A percentile compares a stretch with the other conserved stretches of the same genome.
phyloP scores from a whole-genome alignment of 2,113 vertebrate genomes.

The Leptobrachium leishanense region DNA sequence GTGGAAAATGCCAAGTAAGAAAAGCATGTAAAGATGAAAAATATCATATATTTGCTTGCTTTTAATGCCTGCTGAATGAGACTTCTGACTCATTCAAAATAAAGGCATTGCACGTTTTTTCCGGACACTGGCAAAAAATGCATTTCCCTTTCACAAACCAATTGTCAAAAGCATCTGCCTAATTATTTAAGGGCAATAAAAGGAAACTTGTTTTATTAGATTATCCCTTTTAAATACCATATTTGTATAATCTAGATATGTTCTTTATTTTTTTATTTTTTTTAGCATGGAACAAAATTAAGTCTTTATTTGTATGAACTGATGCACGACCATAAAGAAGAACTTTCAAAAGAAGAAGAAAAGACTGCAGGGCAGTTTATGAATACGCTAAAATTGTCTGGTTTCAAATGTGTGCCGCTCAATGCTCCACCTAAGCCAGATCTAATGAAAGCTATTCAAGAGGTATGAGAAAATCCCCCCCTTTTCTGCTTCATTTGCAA shows the following conservation, averaged over 20 bases:
- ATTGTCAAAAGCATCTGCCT: too few relatives aligned
- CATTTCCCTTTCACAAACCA: too few relatives aligned
- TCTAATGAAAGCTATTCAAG: slow-evolving; percentile 81
- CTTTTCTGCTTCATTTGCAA: not conserved
- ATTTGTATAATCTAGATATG: not conserved
- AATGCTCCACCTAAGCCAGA: slow-evolving; percentile 79
- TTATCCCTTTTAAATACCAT: too few relatives aligned
- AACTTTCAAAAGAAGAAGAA: slow-evolving; percentile 81
- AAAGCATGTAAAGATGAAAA: too few relatives aligned
- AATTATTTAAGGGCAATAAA: too few relatives aligned
- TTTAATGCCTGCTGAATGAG: too few relatives aligned
- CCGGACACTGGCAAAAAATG: too few relatives aligned
- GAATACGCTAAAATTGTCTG: slow-evolving; percentile 83
- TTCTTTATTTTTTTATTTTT: slow-evolving; percentile 38
- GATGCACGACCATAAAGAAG: slow-evolving; percentile 80
- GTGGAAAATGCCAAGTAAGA: too few relatives aligned
- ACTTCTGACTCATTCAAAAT: too few relatives aligned
- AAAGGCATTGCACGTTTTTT: too few relatives aligned
- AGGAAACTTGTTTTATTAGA: too few relatives aligned
- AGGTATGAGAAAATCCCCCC: slow-evolving; percentile 69
- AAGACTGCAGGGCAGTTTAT: slow-evolving; percentile 74
- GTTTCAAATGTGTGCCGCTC: slow-evolving; percentile 83
- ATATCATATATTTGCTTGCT: too few relatives aligned
- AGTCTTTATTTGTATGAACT: slow-evolving; percentile 90
- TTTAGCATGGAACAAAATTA: slow-evolving; percentile 91